These are phyloP conservation scores for Lucilia sericata DNA, from an alignment of 1,140 invertebrate genomes.

Conservation along the genomic window DNA sequence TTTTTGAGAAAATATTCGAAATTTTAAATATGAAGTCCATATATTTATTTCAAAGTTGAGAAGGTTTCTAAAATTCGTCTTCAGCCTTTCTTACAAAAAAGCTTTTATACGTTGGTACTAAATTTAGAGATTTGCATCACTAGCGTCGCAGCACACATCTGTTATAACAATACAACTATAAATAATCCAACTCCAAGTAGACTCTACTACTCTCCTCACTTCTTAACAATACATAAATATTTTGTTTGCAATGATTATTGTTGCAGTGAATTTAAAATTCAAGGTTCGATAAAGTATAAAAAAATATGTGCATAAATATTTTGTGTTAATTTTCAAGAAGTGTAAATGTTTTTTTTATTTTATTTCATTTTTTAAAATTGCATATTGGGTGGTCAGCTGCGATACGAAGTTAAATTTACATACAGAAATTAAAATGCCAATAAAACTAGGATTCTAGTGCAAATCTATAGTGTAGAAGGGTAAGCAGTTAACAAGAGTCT, in stretches of 20 bases:
- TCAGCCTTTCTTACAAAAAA: neutral
- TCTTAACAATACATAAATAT: no score
- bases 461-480: neutral
- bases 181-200: no score
- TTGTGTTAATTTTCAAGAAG: constrained; percentile 22
- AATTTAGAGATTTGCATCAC: constrained; percentile 2
- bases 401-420: neutral
- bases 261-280: neutral
- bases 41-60: no score
- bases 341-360: neutral
- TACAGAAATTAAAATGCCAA: neutral
- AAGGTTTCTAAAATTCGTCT: neutral
- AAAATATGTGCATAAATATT: constrained; percentile 29
- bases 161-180: neutral
- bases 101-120: neutral
- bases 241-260: neutral
- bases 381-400: neutral
- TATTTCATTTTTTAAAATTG: neutral
- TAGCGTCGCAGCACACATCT: neutral
- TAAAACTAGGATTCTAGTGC: neutral
- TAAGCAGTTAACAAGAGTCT: neutral
- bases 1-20: no score
- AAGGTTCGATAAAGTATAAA: constrained; percentile 16
- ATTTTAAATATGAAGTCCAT: no score
- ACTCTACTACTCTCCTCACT: no score